Evolutionary conservation across 2,888 invertebrate species (phyloP).

Genomic region (Tryphoninae sp.): DNA sequence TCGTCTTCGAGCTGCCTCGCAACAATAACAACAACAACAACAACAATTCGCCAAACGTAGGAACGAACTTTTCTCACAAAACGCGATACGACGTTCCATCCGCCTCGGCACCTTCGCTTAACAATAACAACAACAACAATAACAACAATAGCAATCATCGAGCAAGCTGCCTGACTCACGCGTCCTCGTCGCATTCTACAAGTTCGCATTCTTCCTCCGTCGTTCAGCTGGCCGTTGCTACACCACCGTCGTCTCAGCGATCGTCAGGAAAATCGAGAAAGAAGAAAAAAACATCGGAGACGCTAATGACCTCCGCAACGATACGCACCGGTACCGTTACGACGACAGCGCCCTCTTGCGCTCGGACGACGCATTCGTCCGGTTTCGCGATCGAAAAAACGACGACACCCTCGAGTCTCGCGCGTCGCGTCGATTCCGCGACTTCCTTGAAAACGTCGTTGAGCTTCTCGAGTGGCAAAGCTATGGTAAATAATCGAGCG

Average conservation of each 20-base stretch:
- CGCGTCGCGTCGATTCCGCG: slow-evolving; percentile 31
- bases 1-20: slow-evolving; percentile 18
- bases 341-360: slow-evolving; percentile 37
- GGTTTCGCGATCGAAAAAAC: slow-evolving; percentile 11
- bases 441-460: slow-evolving; percentile 54
- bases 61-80: slow-evolving; percentile 19
- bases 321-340: slow-evolving; percentile 45
- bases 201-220: slow-evolving; percentile 30
- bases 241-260: neutral
- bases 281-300: slow-evolving; percentile 22
- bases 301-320: slow-evolving; percentile 32
- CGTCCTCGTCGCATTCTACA: slow-evolving; percentile 41
- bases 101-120: slow-evolving; percentile 51
- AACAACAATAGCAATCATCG: slow-evolving; percentile 25
- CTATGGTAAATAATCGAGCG: slow-evolving; percentile 44
- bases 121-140: neutral
- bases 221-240: slow-evolving; percentile 14
- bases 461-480: slow-evolving; percentile 43
- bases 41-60: neutral
- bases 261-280: slow-evolving; percentile 33
- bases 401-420: slow-evolving; percentile 14
- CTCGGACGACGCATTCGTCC: slow-evolving; percentile 9
- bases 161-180: slow-evolving; percentile 9
- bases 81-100: slow-evolving; percentile 38
- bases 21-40: slow-evolving; percentile 35